Evolutionary conservation across 2,797 vertebrate species (phyloP).

Genomic region (Tarsius wallacei): DNA sequence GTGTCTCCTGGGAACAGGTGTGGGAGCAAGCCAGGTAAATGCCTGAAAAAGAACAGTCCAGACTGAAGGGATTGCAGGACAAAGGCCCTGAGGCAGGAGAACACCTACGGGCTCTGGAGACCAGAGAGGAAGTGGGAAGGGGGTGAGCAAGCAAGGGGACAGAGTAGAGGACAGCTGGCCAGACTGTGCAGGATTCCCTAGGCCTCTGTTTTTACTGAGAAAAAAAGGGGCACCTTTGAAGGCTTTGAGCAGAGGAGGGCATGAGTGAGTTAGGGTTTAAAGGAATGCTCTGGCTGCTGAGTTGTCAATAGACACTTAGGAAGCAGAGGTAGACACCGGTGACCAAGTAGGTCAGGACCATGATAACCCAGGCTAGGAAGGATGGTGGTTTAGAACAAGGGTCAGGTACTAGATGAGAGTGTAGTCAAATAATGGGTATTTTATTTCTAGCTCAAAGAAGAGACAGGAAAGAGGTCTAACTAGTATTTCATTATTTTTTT

Average conservation of each 20-base stretch:
- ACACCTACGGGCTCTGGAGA: neutral
- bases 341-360: neutral
- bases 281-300: accelerated
- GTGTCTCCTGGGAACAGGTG: neutral
- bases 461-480: neutral
- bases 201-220: neutral
- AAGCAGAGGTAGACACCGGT: accelerated
- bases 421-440: neutral
- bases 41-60: neutral
- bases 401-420: neutral
- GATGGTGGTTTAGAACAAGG: neutral
- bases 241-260: neutral
- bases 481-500: neutral
- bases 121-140: neutral
- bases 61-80: accelerated
- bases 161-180: neutral
- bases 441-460: neutral
- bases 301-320: neutral
- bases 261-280: neutral
- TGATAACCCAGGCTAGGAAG: neutral
- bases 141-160: accelerated
- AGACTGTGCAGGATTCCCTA: neutral
- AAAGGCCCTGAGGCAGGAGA: neutral
- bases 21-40: neutral
- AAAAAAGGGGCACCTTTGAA: neutral